These are phyloP conservation scores for Ferdinandea cuprea DNA, from an alignment of 2,888 invertebrate species.

Conservation along the genomic window DNA sequence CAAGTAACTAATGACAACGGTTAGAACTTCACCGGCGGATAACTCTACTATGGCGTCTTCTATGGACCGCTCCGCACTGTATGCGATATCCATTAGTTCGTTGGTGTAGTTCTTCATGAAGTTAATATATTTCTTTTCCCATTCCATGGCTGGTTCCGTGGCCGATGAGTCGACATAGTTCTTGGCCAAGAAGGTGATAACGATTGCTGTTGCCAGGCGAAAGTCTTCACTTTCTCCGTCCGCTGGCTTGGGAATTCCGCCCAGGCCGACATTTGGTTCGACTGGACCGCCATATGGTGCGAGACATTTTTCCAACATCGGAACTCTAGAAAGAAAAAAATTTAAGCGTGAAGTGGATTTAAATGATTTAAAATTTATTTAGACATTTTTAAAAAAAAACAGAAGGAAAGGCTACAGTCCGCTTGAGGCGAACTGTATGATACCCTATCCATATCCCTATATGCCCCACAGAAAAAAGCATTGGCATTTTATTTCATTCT, in stretches of 20 bases:
- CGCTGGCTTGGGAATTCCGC: constrained; percentile 87
- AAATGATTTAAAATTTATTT: too few relatives aligned
- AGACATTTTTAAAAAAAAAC: too few relatives aligned
- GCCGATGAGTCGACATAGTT: constrained; percentile 87
- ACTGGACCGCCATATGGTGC: constrained; percentile 95
- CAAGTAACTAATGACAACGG: constrained; percentile 93
- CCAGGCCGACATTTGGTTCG: constrained; percentile 92
- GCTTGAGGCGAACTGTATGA: too few relatives aligned
- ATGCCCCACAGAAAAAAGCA: too few relatives aligned
- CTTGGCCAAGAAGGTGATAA: constrained; percentile 90
- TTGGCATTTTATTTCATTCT: too few relatives aligned
- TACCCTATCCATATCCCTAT: too few relatives aligned
- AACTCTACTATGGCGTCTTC: constrained; percentile 95
- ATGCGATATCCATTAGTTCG: constrained; percentile 87
- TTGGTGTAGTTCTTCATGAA: constrained; percentile 86
- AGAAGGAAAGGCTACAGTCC: too few relatives aligned
- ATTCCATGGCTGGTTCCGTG: constrained; percentile 86
- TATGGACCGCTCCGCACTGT: constrained; percentile 92
- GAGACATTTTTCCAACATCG: constrained; percentile 87
- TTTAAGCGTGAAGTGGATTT: neutral
- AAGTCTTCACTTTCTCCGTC: constrained; percentile 84
- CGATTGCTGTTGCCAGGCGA: constrained; percentile 86
- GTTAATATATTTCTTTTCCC: constrained; percentile 90
- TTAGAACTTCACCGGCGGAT: constrained; percentile 92
- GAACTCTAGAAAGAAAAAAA: constrained; percentile 82